phyloP scores from a whole-genome alignment of 2,797 vertebrate species.

The Macroramphosus scolopax region DNA sequence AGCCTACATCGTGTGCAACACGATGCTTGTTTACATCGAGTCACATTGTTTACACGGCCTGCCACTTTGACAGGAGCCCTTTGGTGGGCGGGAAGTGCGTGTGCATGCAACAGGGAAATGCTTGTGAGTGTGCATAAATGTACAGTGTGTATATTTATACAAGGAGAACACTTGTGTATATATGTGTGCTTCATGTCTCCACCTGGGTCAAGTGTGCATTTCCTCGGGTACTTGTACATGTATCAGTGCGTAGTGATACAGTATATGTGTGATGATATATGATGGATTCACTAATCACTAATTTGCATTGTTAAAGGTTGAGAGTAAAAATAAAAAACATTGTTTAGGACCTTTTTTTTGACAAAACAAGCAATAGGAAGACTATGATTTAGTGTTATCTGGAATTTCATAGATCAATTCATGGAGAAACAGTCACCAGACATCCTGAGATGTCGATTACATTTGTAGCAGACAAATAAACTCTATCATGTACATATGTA shows the following conservation, averaged over 20 bases:
- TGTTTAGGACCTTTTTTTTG: too few relatives aligned
- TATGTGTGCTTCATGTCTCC: slow-evolving; percentile 7
- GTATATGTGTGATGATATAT: slow-evolving; percentile 11
- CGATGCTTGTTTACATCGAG: slow-evolving; percentile 52
- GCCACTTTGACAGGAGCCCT: slow-evolving; percentile 42
- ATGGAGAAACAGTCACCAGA: too few relatives aligned
- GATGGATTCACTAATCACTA: slow-evolving; percentile 7
- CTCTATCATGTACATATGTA: too few relatives aligned
- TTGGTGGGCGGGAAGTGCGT: slow-evolving; percentile 18
- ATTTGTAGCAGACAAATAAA: too few relatives aligned
- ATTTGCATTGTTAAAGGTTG: too few relatives aligned
- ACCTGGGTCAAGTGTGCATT: slow-evolving; percentile 38
- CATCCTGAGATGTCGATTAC: too few relatives aligned
- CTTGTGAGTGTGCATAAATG: slow-evolving; percentile 38
- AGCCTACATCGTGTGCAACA: slow-evolving; percentile 27
- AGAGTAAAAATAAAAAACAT: too few relatives aligned
- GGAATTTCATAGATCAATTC: too few relatives aligned
- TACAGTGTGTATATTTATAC: slow-evolving; percentile 33
- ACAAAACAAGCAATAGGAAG: too few relatives aligned
- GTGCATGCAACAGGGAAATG: slow-evolving; percentile 11
- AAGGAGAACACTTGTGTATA: slow-evolving; percentile 15
- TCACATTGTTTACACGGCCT: slow-evolving; percentile 43
- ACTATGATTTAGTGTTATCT: too few relatives aligned
- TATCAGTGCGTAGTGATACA: not conserved
- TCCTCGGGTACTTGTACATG: slow-evolving; percentile 25